Evolutionary conservation across 2,113 vertebrate genomes (phyloP).

Genomic region (Pavo muticus): DNA sequence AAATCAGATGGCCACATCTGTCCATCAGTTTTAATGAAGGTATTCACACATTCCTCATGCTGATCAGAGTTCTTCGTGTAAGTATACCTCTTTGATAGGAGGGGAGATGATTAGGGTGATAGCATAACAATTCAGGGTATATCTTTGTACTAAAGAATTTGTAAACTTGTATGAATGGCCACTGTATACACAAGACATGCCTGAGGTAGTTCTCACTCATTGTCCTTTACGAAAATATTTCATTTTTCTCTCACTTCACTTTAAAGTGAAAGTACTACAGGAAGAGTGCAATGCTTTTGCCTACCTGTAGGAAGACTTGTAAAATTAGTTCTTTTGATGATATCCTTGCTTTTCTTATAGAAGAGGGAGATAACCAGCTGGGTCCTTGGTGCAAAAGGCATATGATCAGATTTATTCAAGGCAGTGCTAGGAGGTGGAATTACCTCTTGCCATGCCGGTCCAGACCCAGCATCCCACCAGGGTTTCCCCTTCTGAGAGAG

Average conservation of each 20-base stretch:
- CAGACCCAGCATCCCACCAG: not conserved
- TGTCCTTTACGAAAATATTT: not conserved
- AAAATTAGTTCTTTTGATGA: not conserved
- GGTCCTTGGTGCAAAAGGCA: not conserved
- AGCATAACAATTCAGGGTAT: not conserved
- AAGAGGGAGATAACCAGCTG: not conserved
- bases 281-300: not conserved
- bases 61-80: not conserved
- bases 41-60: not conserved
- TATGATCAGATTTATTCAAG: not conserved
- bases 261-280: not conserved
- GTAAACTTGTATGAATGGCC: not conserved
- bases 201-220: not conserved
- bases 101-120: not conserved
- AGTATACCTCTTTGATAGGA: not conserved
- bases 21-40: not conserved
- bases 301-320: not conserved
- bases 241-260: not conserved
- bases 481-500: not conserved
- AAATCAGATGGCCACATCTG: not conserved
- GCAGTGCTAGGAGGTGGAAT: not conserved
- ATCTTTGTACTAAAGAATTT: not conserved
- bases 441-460: fast-evolving
- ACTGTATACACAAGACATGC: not conserved
- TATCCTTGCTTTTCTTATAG: not conserved